Evolutionary conservation across 2,113 vertebrate genomes (phyloP), one percentile per base, ranked within the genome.

Genomic region (Ceyx cyanopectus): DNA sequence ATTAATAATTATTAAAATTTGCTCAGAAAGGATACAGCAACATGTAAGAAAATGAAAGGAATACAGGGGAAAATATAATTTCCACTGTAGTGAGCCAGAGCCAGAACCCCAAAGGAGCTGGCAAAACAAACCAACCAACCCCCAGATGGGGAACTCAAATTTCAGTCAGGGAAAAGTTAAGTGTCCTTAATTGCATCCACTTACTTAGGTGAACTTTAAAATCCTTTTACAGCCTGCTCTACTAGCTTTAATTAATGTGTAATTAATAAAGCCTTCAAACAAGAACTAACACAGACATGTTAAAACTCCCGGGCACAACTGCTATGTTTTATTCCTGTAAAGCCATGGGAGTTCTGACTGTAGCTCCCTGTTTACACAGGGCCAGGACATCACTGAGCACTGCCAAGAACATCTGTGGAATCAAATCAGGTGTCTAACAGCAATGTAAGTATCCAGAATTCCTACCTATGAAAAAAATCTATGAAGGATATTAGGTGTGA

Each of bases 221-320:
- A 27, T 62, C 16, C 65, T 66, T 77, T 58, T 41, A 81, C 65
- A 69, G 32, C 12, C 19, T 84, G 30, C 58, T 53, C 41, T 77
- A 66, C 23, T 54, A n/a, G 11, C 21, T 77, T 70, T 74, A 77
- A 86, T 58, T 80, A 82, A 51, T 29, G 56, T 7, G 16, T 17
- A 76, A 68, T 50, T 86, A 92, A 69, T 13, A 72, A 54, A 14
- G 22, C 68, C 22, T 90, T 89, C 73, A 88, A 86, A 86, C 46
- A 89, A 86, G 46, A 89, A 57, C 37, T 66, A 91, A 54, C 15
- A 40, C 0, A 43, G 45, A 83, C 4, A 1, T 45, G 60, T 37
- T 83, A 79, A 51, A 89, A 74, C 3, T 10, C 37, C 60, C 69
- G 37, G 14, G 21, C 66, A 34, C 56, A 58, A 94, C 46, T 7